phyloP scores from a whole-genome alignment of 2,113 vertebrate genomes.

The Siniperca chuatsi region DNA sequence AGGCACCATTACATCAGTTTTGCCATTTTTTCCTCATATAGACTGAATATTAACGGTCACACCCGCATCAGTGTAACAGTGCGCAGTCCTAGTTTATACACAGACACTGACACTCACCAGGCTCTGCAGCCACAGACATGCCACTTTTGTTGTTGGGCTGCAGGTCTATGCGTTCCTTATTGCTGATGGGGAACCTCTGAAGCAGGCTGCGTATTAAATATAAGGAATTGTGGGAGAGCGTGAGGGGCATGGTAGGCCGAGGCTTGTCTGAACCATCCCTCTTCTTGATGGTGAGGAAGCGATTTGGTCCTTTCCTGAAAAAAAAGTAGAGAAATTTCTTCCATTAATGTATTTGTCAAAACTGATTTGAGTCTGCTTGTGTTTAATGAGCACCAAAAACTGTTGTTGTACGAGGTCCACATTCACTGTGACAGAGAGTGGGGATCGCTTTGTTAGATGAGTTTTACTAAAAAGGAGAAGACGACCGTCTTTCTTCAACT shows the following conservation, averaged over 20 bases:
- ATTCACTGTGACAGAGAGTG: too few relatives aligned
- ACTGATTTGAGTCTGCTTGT: not conserved
- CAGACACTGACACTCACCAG: slow-evolving; percentile 80
- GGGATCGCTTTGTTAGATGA: too few relatives aligned
- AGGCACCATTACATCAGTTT: too few relatives aligned
- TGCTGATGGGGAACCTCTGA: slow-evolving; percentile 90
- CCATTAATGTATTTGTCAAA: not conserved
- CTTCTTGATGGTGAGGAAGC: slow-evolving; percentile 92
- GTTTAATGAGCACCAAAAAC: too few relatives aligned
- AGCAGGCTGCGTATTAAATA: slow-evolving; percentile 85
- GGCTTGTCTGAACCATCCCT: slow-evolving; percentile 85
- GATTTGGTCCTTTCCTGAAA: slow-evolving; percentile 88
- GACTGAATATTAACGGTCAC: too few relatives aligned
- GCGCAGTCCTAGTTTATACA: not conserved
- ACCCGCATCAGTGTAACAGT: not conserved
- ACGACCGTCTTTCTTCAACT: too few relatives aligned
- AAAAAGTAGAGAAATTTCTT: not conserved
- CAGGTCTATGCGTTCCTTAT: slow-evolving; percentile 89
- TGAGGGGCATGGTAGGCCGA: slow-evolving; percentile 85
- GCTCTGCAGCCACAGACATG: slow-evolving; percentile 78
- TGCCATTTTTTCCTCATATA: not conserved
- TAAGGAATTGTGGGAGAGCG: slow-evolving; percentile 85
- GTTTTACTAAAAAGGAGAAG: too few relatives aligned
- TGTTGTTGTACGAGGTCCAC: too few relatives aligned
- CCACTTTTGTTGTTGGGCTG: slow-evolving; percentile 85